phyloP scores from a whole-genome alignment of 1,140 invertebrate genomes.

The Diabrotica virgifera region DNA sequence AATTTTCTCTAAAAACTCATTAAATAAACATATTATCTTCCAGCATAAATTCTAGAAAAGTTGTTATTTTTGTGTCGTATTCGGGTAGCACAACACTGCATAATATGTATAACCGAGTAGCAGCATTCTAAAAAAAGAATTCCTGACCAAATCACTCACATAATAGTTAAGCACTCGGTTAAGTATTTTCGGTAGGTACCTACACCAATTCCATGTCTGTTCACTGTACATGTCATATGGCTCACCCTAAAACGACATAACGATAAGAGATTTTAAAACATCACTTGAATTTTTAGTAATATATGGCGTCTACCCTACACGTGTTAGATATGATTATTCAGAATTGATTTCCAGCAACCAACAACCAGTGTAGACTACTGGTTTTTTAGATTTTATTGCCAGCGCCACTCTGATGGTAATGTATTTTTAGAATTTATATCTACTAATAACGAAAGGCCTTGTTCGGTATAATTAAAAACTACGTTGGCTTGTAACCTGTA shows the following conservation, averaged over 20 bases:
- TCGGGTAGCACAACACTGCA: no score
- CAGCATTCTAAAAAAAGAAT: neutral
- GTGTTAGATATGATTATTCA: slow-evolving; percentile 3
- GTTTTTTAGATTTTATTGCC: neutral
- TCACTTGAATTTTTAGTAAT: slow-evolving; percentile 3
- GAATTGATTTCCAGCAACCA: slow-evolving; percentile 1
- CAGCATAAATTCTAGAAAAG: no score
- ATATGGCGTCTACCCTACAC: slow-evolving; percentile 1
- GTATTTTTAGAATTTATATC: slow-evolving; percentile 3
- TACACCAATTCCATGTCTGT: neutral
- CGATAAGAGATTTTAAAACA: neutral
- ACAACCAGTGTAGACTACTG: neutral
- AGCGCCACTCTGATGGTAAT: neutral
- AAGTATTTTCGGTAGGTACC: neutral
- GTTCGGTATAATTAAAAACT: neutral
- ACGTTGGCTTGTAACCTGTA: no score
- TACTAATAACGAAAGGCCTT: neutral
- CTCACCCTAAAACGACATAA: neutral
- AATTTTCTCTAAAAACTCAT: no score
- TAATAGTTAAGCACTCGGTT: neutral
- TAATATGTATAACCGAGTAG: no score
- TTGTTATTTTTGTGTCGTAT: no score
- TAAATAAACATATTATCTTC: no score
- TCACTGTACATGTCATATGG: neutral
- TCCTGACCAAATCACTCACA: neutral